A percentile compares a stretch with the other conserved stretches of the same genome.
Evolutionary conservation across 2,113 vertebrate genomes (phyloP).

Genomic region (Periophthalmus modestus): DNA sequence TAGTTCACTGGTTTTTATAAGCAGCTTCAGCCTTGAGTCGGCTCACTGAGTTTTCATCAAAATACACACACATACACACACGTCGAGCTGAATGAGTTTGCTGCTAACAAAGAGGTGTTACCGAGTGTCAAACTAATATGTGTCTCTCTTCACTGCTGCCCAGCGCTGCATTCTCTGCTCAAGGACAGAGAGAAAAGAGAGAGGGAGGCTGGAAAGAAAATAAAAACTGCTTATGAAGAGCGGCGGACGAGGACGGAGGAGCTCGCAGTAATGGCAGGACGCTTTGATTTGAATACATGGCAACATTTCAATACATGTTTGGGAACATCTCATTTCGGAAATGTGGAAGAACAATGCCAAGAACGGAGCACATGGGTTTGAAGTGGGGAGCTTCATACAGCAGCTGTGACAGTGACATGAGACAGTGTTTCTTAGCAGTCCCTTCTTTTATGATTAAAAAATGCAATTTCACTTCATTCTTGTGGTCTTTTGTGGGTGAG

Average conservation of each 20-base stretch:
- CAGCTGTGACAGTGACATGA: neutral
- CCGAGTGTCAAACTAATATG: slow-evolving; percentile 67
- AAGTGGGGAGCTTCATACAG: neutral
- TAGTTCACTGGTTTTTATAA: slow-evolving; percentile 68
- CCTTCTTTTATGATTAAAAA: neutral
- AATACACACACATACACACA: slow-evolving; percentile 40
- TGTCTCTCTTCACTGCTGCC: slow-evolving; percentile 61
- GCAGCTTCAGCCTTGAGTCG: slow-evolving; percentile 67
- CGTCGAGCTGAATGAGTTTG: slow-evolving; percentile 48
- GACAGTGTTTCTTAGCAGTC: neutral
- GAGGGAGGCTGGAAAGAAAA: slow-evolving; percentile 27
- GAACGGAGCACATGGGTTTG: neutral
- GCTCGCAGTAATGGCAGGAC: slow-evolving; percentile 7
- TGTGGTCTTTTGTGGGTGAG: neutral
- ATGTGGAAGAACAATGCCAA: slow-evolving; percentile 11
- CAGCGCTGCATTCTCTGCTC: slow-evolving; percentile 65
- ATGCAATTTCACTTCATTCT: neutral
- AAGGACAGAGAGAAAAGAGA: slow-evolving; percentile 53
- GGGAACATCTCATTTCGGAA: slow-evolving; percentile 22
- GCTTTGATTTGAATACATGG: slow-evolving; percentile 36
- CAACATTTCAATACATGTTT: slow-evolving; percentile 31
- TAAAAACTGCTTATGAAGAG: slow-evolving; percentile 30
- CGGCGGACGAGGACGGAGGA: slow-evolving; percentile 18
- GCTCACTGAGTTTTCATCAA: slow-evolving; percentile 60
- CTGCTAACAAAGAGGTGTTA: slow-evolving; percentile 63